Evolutionary conservation across 1,140 invertebrate genomes (phyloP).

Genomic region (Macrotrachela quadricornifera): DNA sequence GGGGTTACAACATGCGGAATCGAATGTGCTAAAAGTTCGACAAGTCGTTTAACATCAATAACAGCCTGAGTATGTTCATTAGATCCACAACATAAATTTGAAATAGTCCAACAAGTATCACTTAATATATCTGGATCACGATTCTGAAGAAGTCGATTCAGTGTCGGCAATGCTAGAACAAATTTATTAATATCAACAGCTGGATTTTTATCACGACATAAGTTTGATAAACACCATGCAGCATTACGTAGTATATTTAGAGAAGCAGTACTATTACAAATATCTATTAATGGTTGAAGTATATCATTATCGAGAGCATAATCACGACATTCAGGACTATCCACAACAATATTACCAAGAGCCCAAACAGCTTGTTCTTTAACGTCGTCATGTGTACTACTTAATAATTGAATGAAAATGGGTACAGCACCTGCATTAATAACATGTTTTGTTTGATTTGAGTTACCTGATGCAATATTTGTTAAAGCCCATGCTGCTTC

Average conservation of each 20-base stretch:
- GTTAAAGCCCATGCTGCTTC: slow-evolving; percentile 35
- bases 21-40: slow-evolving; percentile 49
- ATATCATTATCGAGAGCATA: slow-evolving; percentile 22
- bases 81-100: slow-evolving; percentile 61
- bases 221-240: slow-evolving; percentile 31
- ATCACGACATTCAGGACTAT: slow-evolving; percentile 28
- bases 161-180: slow-evolving; percentile 27
- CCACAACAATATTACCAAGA: slow-evolving; percentile 33
- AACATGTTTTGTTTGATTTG: slow-evolving; percentile 29
- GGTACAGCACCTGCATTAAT: slow-evolving; percentile 27
- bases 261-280: slow-evolving; percentile 45
- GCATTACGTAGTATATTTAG: slow-evolving; percentile 39
- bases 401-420: slow-evolving; percentile 23
- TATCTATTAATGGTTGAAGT: slow-evolving; percentile 22
- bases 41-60: slow-evolving; percentile 68
- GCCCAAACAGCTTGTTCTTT: slow-evolving; percentile 34
- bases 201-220: slow-evolving; percentile 31
- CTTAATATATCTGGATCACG: slow-evolving; percentile 84
- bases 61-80: slow-evolving; percentile 69
- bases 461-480: slow-evolving; percentile 34
- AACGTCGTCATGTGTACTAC: slow-evolving; percentile 18
- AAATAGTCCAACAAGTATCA: slow-evolving; percentile 55
- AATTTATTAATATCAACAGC: slow-evolving; percentile 23
- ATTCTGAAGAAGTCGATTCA: slow-evolving; percentile 79
- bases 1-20: slow-evolving; percentile 21